A percentile compares a stretch with the other conserved stretches of the same genome.
Evolutionary conservation across 2,113 vertebrate species (phyloP).

Genomic region (Onychostruthus taczanowskii): DNA sequence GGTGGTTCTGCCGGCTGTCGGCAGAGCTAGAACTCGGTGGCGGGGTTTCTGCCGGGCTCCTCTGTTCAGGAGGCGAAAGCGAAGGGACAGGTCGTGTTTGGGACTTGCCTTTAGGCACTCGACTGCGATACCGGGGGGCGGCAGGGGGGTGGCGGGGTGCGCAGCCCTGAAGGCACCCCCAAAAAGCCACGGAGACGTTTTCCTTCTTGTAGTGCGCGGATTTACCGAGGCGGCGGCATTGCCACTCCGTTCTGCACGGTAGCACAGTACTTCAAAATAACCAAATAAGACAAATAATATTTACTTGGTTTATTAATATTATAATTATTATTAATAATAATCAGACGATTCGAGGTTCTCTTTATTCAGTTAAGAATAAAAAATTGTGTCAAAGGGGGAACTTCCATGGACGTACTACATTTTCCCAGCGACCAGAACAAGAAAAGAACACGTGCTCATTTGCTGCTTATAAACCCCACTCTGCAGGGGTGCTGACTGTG

Average conservation of each 20-base stretch:
- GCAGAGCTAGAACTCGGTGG: neutral
- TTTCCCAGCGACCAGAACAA: neutral
- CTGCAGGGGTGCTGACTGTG: neutral
- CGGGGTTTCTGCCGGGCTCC: neutral
- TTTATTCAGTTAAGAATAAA: neutral
- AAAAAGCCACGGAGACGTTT: neutral
- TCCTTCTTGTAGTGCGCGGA: neutral
- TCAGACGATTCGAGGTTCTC: fast-evolving
- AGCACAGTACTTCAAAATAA: neutral
- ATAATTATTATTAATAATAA: neutral
- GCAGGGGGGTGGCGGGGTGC: neutral
- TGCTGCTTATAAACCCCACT: neutral
- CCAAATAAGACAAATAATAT: neutral
- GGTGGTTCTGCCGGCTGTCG: neutral
- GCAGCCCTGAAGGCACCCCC: neutral
- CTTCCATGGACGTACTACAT: neutral
- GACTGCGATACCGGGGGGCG: neutral
- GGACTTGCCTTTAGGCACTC: neutral
- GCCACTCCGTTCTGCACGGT: neutral
- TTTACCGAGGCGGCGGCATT: neutral
- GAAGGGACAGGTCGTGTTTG: neutral
- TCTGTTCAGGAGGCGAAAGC: neutral
- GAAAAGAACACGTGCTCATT: neutral
- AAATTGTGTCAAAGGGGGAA: neutral
- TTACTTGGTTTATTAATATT: neutral